A percentile compares a stretch with the other conserved stretches of the same genome.
phyloP scores from a whole-genome alignment of 2,888 invertebrate species.

The Drosophila setosimentum region DNA sequence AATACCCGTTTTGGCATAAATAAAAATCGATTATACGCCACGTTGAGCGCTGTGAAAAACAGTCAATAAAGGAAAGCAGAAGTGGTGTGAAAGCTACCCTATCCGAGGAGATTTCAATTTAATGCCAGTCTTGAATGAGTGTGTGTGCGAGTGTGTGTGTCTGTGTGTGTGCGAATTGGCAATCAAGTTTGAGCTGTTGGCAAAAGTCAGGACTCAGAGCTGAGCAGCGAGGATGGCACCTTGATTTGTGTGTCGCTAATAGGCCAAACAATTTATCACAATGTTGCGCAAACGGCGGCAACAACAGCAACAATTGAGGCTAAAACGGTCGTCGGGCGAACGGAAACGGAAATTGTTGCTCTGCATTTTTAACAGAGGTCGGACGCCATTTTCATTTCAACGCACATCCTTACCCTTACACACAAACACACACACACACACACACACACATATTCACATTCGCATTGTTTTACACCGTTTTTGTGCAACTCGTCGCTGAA shows the following conservation, averaged over 20 bases:
- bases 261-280: constrained; percentile 57
- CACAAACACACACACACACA: neutral
- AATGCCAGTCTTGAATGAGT: constrained; percentile 62
- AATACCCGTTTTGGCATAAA: constrained; percentile 33
- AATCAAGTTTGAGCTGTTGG: constrained; percentile 51
- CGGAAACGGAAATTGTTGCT: constrained; percentile 79
- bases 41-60: constrained; percentile 57
- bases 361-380: constrained; percentile 79
- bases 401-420: constrained; percentile 11
- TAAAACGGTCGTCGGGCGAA: constrained; percentile 54
- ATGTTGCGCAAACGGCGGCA: constrained; percentile 64
- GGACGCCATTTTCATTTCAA: constrained; percentile 51
- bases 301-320: constrained; percentile 56
- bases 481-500: constrained; percentile 30
- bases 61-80: constrained; percentile 7
- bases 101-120: constrained; percentile 68
- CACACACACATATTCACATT: neutral
- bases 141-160: neutral
- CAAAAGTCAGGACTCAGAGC: constrained; percentile 20
- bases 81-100: constrained; percentile 15
- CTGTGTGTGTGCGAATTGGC: constrained; percentile 30
- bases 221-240: constrained; percentile 31
- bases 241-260: constrained; percentile 74
- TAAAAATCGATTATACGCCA: constrained; percentile 78
- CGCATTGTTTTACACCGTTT: constrained; percentile 2